phyloP scores from a whole-genome alignment of 37 sponge, comb jelly and placozoan genomes.

The Hexactinellida sp. region DNA sequence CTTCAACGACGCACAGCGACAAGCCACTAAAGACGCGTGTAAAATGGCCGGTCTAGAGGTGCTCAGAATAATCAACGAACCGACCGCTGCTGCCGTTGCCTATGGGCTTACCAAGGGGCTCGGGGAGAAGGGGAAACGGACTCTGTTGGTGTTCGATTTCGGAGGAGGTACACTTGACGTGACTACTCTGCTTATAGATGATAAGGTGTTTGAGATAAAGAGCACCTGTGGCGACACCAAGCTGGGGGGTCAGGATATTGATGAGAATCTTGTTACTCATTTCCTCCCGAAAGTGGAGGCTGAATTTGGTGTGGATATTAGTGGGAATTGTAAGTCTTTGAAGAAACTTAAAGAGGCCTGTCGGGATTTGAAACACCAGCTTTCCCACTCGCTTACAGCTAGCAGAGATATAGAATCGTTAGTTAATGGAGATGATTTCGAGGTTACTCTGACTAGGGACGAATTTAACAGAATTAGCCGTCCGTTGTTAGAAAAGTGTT shows the following conservation, averaged over 20 bases:
- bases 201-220: slow-evolving; percentile 73
- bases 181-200: slow-evolving; percentile 57
- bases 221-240: slow-evolving; percentile 85
- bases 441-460: slow-evolving; percentile 58
- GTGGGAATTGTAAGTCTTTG: slow-evolving; percentile 55
- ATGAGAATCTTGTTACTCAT: slow-evolving; percentile 56
- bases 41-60: slow-evolving; percentile 70
- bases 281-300: slow-evolving; percentile 50
- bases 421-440: slow-evolving; percentile 73
- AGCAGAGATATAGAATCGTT: slow-evolving; percentile 67
- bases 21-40: slow-evolving; percentile 86
- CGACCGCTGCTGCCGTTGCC: slow-evolving; percentile 92
- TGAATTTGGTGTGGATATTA: slow-evolving; percentile 50
- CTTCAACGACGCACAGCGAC: slow-evolving; percentile 90
- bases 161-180: slow-evolving; percentile 92
- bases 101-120: slow-evolving; percentile 70
- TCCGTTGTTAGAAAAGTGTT: slow-evolving; percentile 45
- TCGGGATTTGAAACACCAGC: slow-evolving; percentile 61
- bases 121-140: slow-evolving; percentile 18
- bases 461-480: slow-evolving; percentile 57
- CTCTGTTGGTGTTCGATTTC: slow-evolving; percentile 72
- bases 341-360: slow-evolving; percentile 74
- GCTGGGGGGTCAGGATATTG: slow-evolving; percentile 85
- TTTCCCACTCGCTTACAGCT: slow-evolving; percentile 65
- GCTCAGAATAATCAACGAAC: slow-evolving; percentile 91